These are phyloP conservation scores for Fregata magnificens DNA, from an alignment of 2,113 vertebrate species.

Conservation along the genomic window DNA sequence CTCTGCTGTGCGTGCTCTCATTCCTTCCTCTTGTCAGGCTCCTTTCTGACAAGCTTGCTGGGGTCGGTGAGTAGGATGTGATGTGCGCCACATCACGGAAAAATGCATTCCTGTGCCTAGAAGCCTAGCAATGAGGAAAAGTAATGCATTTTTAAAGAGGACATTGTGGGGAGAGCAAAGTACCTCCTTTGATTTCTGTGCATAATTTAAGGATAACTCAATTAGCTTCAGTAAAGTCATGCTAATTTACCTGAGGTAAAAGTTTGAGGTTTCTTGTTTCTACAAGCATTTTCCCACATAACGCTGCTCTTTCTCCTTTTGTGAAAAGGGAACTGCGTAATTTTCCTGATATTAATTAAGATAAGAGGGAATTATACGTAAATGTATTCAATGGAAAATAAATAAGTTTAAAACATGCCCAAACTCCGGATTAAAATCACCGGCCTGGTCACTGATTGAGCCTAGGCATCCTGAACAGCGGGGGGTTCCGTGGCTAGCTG, in stretches of 20 bases:
- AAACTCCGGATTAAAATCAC: not conserved
- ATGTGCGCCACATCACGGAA: not conserved
- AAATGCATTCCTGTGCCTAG: not conserved
- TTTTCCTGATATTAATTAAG: constrained; percentile 24
- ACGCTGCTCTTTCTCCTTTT: not conserved
- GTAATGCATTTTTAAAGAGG: not conserved
- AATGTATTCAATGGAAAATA: not conserved
- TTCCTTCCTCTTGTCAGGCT: not conserved
- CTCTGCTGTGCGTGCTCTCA: not conserved
- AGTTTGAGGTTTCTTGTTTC: not conserved
- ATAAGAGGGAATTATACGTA: not conserved
- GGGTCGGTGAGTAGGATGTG: not conserved
- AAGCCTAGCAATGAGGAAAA: not conserved
- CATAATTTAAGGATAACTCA: not conserved
- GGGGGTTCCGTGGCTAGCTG: too few relatives aligned
- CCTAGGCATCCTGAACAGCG: rapidly evolving
- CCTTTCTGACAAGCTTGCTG: not conserved
- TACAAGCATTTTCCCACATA: not conserved
- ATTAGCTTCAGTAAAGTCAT: not conserved
- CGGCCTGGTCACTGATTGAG: not conserved
- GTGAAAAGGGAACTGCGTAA: not conserved
- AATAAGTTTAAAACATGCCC: not conserved
- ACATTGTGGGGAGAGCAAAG: not conserved
- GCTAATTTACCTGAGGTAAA: not conserved
- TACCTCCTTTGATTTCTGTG: not conserved